A percentile compares a stretch with the other conserved stretches of the same genome.
phyloP scores from a whole-genome alignment of 2,797 vertebrate genomes.

The Poecilia picta region DNA sequence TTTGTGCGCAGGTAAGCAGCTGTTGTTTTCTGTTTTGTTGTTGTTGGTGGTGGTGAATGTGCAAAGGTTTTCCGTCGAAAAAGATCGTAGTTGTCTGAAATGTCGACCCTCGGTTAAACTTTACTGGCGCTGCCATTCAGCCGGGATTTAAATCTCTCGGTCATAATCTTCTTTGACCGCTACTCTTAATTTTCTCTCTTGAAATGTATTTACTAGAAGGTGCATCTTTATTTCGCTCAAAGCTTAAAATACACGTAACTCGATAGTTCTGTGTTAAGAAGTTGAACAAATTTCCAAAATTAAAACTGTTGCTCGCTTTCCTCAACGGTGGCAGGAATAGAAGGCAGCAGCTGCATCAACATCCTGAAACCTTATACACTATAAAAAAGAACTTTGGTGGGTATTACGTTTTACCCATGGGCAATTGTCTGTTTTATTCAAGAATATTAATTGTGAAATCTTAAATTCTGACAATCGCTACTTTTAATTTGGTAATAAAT shows the following conservation, averaged over 20 bases:
- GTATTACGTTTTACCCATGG: neutral
- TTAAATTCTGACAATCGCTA: neutral
- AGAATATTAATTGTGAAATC: neutral
- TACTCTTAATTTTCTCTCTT: neutral
- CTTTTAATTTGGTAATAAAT: neutral
- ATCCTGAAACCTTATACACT: conserved; percentile 75
- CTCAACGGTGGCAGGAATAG: conserved; percentile 67
- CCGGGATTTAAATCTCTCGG: conserved; percentile 34
- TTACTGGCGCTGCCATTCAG: conserved; percentile 43
- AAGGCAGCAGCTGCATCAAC: conserved; percentile 78
- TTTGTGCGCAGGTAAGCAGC: conserved; percentile 90
- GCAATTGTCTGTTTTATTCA: neutral
- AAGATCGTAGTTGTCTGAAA: conserved; percentile 2
- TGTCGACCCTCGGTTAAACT: conserved; percentile 51
- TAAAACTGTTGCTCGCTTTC: conserved; percentile 67
- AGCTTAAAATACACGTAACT: neutral
- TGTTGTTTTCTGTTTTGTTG: conserved; percentile 11
- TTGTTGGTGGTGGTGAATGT: conserved; percentile 15
- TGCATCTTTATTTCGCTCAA: neutral
- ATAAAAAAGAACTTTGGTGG: neutral
- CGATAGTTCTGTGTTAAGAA: neutral
- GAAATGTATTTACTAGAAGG: neutral
- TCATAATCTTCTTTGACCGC: conserved; percentile 31
- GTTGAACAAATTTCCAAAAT: conserved; percentile 12
- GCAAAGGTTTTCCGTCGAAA: conserved; percentile 34